These are phyloP conservation scores for Neocloeon triangulifer DNA, from an alignment of 1,140 invertebrate species.

Conservation along the genomic window DNA sequence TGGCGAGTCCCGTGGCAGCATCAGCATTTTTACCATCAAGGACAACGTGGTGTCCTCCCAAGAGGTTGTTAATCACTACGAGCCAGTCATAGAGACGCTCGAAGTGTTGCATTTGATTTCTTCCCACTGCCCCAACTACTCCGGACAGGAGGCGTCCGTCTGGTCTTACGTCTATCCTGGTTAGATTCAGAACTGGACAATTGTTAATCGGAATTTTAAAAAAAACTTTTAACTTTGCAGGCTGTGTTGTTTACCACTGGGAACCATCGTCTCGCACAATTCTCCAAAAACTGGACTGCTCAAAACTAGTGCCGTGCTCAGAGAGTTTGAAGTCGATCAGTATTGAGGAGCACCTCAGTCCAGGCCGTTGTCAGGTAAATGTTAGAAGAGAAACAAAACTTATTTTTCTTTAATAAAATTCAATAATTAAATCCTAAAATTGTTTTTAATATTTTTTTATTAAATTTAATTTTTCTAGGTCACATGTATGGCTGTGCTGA, in stretches of 20 bases:
- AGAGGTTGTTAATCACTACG: slow-evolving; percentile 31
- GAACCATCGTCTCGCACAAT: slow-evolving; percentile 35
- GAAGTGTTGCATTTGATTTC: slow-evolving; percentile 37
- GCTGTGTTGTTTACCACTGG: slow-evolving; percentile 72
- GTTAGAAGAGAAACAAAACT: not conserved
- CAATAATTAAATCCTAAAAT: too few species aligned
- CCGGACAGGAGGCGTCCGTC: slow-evolving; percentile 24
- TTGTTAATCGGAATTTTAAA: too few species aligned
- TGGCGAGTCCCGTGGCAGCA: slow-evolving; percentile 46
- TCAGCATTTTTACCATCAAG: slow-evolving; percentile 39
- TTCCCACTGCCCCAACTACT: slow-evolving; percentile 12
- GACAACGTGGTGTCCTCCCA: slow-evolving; percentile 33
- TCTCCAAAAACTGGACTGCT: slow-evolving; percentile 68
- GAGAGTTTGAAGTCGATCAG: slow-evolving; percentile 79
- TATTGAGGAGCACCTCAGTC: slow-evolving; percentile 66
- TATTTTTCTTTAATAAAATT: slow-evolving; percentile 2
- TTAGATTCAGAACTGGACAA: too few species aligned
- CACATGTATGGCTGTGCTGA: slow-evolving; percentile 46
- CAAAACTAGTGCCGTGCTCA: slow-evolving; percentile 73
- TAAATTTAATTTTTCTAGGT: slow-evolving; percentile 24
- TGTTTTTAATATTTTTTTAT: not conserved
- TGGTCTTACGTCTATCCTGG: slow-evolving; percentile 55
- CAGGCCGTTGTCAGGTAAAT: slow-evolving; percentile 46
- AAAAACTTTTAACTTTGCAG: slow-evolving; percentile 17
- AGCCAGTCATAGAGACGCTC: slow-evolving; percentile 27